These are phyloP conservation scores for Etheostoma spectabile DNA, from an alignment of 2,113 vertebrate genomes.

Conservation along the genomic window DNA sequence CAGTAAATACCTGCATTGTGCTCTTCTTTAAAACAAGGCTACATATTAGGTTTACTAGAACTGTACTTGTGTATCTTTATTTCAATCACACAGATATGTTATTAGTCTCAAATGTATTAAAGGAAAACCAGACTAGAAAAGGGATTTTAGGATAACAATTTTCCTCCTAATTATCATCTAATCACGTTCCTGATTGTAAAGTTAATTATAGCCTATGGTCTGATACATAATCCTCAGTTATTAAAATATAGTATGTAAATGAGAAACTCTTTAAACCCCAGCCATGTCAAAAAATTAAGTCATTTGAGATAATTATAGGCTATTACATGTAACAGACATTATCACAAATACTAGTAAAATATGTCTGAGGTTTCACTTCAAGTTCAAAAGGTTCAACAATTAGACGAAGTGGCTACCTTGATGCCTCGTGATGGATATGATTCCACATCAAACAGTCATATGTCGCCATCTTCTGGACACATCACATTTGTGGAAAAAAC, in stretches of 20 bases:
- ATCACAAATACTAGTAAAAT: background rate
- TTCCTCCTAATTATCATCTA: background rate
- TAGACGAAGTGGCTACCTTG: background rate
- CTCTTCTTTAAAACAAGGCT: background rate
- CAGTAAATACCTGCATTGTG: background rate
- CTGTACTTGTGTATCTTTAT: background rate
- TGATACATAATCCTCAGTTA: background rate
- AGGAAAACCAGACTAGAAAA: background rate
- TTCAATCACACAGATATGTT: background rate
- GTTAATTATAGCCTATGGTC: background rate
- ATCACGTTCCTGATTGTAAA: background rate
- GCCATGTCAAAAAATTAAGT: background rate
- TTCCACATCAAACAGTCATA: background rate
- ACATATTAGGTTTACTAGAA: background rate
- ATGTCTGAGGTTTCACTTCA: background rate
- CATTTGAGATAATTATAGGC: background rate
- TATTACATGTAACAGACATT: background rate
- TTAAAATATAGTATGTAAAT: background rate
- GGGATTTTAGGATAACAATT: background rate
- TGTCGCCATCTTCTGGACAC: conserved; percentile 59
- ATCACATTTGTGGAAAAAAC: background rate
- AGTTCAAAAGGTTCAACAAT: background rate
- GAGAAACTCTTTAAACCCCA: background rate
- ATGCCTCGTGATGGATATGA: background rate
- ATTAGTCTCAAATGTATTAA: background rate